Evolutionary conservation across 2,113 vertebrate genomes (phyloP), one percentile per base, ranked within the genome.

Genomic region (Ursus arctos): DNA sequence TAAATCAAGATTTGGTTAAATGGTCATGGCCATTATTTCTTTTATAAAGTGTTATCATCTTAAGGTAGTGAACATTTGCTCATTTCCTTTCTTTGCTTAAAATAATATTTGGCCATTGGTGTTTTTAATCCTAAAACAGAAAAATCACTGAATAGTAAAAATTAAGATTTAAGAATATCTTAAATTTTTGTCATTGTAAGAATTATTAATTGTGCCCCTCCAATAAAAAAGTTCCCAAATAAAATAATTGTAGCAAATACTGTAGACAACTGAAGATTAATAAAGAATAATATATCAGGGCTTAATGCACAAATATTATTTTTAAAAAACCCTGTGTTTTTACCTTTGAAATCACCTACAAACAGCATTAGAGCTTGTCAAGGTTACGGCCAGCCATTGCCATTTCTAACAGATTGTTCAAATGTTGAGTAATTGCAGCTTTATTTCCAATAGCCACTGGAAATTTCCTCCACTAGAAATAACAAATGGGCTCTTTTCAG

Each of bases 71-170:
- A 94, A 74, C 8, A 63, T 57, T 96, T 92, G 40, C 10, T 94
- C 57, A 89, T 71, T 93, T 86, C 21, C 55, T 96, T 69, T 92
- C 59, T 80, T 93, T 69, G 28, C 14, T 47, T 93, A 72, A 91
- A 77, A 91, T 65, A 82, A 19, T 21, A 96, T 94, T 76, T 55
- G 81, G 33, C 91, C n/a, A 53, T 51, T 93, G 24, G 6, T 93
- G 49, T 88, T 89, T 97, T 97, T 51, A 93, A 88, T 91, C 19
- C 6, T 83, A 86, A 91, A 91, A 8, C 31, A 77, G 12, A 65
- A 85, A 93, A 89, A 69, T 83, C 5, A 72, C 28, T 79, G 11
- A 93, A 51, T 1, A 47, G 33, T 33, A 77, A 87, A 88, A 84
- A 69, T 59, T 40, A 96, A 40, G 2, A 80, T 65, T 89, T 94